Base-by-base conservation (phyloP, 1,140 invertebrate species). In the Triops cancriformis region DNA sequence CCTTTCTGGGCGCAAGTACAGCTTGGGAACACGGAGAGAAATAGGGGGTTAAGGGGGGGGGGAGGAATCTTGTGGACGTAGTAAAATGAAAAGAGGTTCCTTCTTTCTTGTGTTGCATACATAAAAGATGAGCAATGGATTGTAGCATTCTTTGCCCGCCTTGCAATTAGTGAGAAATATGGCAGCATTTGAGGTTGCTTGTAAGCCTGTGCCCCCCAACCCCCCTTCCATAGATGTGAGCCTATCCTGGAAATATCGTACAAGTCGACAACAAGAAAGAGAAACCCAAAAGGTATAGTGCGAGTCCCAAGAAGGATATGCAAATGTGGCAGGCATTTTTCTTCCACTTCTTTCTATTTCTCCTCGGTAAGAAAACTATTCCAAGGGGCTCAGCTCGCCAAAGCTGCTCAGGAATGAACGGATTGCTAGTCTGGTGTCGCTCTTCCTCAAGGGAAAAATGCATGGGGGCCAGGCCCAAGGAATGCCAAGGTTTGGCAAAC, bases 71-170 rank as follows among this genome's bases (percentile, higher is more conserved):
- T 64, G 51, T 18, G 51, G 51, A n/a, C 14, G 51, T 64, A 64
- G 51, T 64, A 64, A 64, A 64, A 64, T 23, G 51, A 23, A 23
- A 23, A 23, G 51, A 64, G 51, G 51, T 64, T 64, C 51, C 31
- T 37, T 37, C 31, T 37, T 64, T 64, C 51, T 64, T 23, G 51
- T 64, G 51, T 64, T 64, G 51, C n/a, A 64, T 64, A 64, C 51
- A 64, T 64, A 64, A 64, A 64, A 64, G 51, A 64, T 64, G 51
- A 64, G 51, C 51, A 64, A 64, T 64, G 51, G 51, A 64, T 64
- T 64, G 51, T 64, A 64, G 51, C 51, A 64, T 64, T 14, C 51
- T 23, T 64, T 64, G 51, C 51, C 51, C 51, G 51, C 51, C 51
- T 64, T 64, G 51, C 51, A 64, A 64, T 64, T 64, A 64, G 51